A percentile compares a stretch with the other conserved stretches of the same genome.
These are phyloP conservation scores for Coracopsis vasa DNA, from an alignment of 2,113 vertebrate genomes.

Conservation along the genomic window DNA sequence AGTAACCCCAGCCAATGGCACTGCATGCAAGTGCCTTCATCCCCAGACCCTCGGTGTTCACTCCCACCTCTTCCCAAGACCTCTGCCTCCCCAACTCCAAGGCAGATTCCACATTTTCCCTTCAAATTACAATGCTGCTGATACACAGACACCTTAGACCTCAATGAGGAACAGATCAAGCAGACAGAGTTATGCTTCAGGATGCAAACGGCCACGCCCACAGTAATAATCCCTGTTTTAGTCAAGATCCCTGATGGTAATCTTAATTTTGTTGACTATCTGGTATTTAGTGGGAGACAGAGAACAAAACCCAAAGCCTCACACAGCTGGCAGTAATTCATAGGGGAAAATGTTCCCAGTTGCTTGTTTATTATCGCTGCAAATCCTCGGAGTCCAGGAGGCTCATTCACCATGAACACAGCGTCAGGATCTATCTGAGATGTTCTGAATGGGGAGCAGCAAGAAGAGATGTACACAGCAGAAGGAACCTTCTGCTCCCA, in stretches of 20 bases:
- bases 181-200: background rate
- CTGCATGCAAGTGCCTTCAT: rapidly evolving
- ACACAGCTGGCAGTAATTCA: slow-evolving; percentile 26
- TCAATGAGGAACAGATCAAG: background rate
- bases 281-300: slow-evolving; percentile 12
- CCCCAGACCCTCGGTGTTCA: background rate
- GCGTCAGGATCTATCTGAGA: background rate
- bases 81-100: background rate
- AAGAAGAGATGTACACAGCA: background rate
- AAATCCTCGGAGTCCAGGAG: background rate
- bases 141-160: background rate
- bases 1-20: background rate
- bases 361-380: background rate
- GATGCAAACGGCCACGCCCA: slow-evolving; percentile 3
- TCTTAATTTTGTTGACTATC: slow-evolving; percentile 42
- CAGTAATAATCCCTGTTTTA: background rate
- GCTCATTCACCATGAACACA: rapidly evolving
- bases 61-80: background rate
- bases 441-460: background rate
- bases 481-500: background rate
- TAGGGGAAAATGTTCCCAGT: background rate
- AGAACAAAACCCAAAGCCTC: background rate
- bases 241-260: slow-evolving; percentile 24
- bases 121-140: background rate
- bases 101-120: background rate